These are phyloP conservation scores for Hyperoplus immaculatus DNA, from an alignment of 2,797 vertebrate species.

Conservation along the genomic window DNA sequence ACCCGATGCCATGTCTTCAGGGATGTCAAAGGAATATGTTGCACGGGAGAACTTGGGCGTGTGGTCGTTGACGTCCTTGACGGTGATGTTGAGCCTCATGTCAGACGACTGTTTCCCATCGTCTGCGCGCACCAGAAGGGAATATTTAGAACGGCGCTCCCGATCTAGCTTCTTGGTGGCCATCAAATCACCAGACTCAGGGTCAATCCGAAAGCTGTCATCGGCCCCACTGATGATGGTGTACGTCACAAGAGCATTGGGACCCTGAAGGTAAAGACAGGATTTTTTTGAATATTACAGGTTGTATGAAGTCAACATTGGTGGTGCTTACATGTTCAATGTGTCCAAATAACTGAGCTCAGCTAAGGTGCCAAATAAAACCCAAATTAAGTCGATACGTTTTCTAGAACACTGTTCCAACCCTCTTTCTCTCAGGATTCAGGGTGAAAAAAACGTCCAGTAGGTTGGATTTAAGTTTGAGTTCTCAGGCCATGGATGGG, in stretches of 20 bases:
- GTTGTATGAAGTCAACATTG: background rate
- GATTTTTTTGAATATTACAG: background rate
- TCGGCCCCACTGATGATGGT: slow-evolving; percentile 97
- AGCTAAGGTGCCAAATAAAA: slow-evolving; percentile 3
- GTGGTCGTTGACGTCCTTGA: slow-evolving; percentile 96
- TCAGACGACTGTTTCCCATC: slow-evolving; percentile 97
- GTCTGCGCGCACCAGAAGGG: slow-evolving; percentile 93
- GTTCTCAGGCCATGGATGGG: slow-evolving; percentile 22
- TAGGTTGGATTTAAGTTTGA: background rate
- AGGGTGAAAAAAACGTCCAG: background rate
- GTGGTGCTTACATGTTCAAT: slow-evolving; percentile 18
- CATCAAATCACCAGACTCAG: slow-evolving; percentile 94
- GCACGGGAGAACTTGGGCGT: slow-evolving; percentile 92
- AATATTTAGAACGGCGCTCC: slow-evolving; percentile 95
- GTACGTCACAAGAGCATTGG: slow-evolving; percentile 97
- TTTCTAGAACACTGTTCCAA: background rate
- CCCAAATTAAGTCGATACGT: slow-evolving; percentile 6
- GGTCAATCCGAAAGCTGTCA: slow-evolving; percentile 96
- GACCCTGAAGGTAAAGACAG: slow-evolving; percentile 84
- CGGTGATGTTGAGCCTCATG: slow-evolving; percentile 95
- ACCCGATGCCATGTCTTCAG: slow-evolving; percentile 94
- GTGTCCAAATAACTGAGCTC: slow-evolving; percentile 23
- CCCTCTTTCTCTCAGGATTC: background rate
- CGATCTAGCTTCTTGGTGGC: slow-evolving; percentile 94
- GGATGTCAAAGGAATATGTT: slow-evolving; percentile 94